Base-by-base conservation (phyloP, 2,797 vertebrate species). In the Serranus cabrilla region DNA sequence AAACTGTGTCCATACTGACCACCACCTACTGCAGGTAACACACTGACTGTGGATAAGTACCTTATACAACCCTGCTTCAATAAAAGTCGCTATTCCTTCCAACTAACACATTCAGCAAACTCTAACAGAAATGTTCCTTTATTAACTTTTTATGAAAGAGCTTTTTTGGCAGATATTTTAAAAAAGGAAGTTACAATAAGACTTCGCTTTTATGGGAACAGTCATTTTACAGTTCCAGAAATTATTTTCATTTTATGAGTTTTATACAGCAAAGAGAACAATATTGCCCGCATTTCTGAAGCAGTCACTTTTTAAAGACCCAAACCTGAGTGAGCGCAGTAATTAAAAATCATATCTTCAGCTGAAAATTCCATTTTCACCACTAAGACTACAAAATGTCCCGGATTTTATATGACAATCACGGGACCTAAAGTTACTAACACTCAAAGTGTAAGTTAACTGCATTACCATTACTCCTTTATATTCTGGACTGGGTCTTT, bases 241-340 rank as follows among this genome's bases (percentile, higher is more conserved):
- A 86, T 90, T 87, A 89, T 91, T 93, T 92, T 92, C 84, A 92
- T 91, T 92, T 89, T 58, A 88, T 92, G 90, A 87, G 87, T 92
- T 91, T 85, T 72, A 83, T 88, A 88, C 71, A 82, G 71, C 66
- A 87, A 84, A 78, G 37, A 82, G 66, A 76, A 20, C 31, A 72
- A 68, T 72, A 71, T 14, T 80, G 73, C 65, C 67, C 46, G 42
- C 58, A 72, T 83, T 86, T 88, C 78, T 87, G 52, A 90, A 90
- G 80, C 85, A 89, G 84, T 91, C 87, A 84, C 74, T 80, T 52
- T 71, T 87, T 90, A 79, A 89, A 91, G 87, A 78, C 84, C 76
- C 83, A 84, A 59, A 74, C 54, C 56, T 43, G 20, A 61, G 50
- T 7, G 25, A 68, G 23, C 54, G 6, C 18, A 60, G 11, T 14